These are phyloP conservation scores for Eptatretus atami DNA, from an alignment of 2,797 vertebrate species.

Conservation along the genomic window DNA sequence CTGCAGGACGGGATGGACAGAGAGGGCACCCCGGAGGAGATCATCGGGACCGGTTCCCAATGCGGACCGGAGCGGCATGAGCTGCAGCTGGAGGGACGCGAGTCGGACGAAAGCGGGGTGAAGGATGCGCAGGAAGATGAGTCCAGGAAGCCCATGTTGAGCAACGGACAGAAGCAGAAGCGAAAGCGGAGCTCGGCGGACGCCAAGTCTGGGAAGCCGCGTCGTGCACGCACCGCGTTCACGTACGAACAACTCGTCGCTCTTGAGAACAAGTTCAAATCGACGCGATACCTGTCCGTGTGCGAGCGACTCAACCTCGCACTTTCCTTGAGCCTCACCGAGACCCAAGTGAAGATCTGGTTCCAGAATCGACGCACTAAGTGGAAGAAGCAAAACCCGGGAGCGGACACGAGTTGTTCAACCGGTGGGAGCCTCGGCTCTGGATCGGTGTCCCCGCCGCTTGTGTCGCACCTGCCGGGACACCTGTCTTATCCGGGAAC, in stretches of 20 bases:
- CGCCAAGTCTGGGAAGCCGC: constrained; percentile 63
- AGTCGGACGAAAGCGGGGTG: constrained; percentile 14
- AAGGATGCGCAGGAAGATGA: constrained; percentile 18
- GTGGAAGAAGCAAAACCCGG: constrained; percentile 85
- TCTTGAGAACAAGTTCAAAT: constrained; percentile 81
- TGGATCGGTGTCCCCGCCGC: constrained; percentile 29
- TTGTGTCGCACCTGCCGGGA: constrained; percentile 37
- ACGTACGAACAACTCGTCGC: constrained; percentile 79
- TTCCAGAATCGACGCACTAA: constrained; percentile 41
- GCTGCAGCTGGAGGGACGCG: constrained; percentile 25
- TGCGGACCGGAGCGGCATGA: constrained; percentile 28
- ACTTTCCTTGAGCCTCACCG: constrained; percentile 52
- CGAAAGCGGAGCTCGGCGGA: constrained; percentile 66
- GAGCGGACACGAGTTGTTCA: constrained; percentile 62
- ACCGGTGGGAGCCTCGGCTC: constrained; percentile 16
- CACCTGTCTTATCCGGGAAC: constrained; percentile 27
- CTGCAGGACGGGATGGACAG: neutral
- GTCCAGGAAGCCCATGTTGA: constrained; percentile 12
- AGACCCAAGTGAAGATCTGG: constrained; percentile 36
- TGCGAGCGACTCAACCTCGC: constrained; percentile 70
- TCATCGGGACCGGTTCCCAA: constrained; percentile 6
- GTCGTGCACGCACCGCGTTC: constrained; percentile 60
- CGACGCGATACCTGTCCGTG: constrained; percentile 60
- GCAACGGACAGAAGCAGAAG: constrained; percentile 26
- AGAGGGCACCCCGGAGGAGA: neutral